Evolutionary conservation across 2,113 vertebrate species (phyloP), one percentile per base, ranked within the genome.

Genomic region (Erinaceus europaeus): DNA sequence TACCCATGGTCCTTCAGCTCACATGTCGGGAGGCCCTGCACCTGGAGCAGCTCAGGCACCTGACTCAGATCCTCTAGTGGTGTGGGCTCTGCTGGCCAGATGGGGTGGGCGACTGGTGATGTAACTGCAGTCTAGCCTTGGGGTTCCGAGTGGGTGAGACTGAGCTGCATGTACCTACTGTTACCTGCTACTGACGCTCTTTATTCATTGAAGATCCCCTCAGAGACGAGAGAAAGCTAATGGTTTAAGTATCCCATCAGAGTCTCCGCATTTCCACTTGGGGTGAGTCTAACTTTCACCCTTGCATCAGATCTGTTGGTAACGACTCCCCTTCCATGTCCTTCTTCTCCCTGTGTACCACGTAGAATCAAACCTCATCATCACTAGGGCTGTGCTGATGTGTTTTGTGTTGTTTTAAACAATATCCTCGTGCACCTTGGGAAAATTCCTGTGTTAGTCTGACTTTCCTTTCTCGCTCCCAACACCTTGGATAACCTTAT

Each of bases 141-240:
- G 77, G 36, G 29, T 38, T 52, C 42, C 17, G 0, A 36, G 7
- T 50, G 88, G 76, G 88, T 68, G 72, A 87, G 34, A 38, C 71
- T 64, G 61, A 67, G 86, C 34, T 29, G 50, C 44, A 25, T 55
- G 32, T 55, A 32, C 23, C 65, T 25, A 27, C 71, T 32, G 1
- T 55, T n/a, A 6, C 68, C 69, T 61, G 2, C 82, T 89, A 15
- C 55, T 91, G 86, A 76, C 75, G 92, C 18, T 94, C 72, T 94
- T 40, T 95, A 38, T 91, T 65, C 73, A 20, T 76, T 91, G 81
- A 95, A 77, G 95, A 83, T 90, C 92, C 40, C 95, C 95, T 76
- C 95, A 96, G 94, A 96, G 93, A 79, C 95, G 94, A 12, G 94
- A 82, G 64, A 94, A 87, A 94, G 52, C 84, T 89, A 87, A 88